phyloP scores from a whole-genome alignment of 2,797 vertebrate genomes.

The Lepilemur ruficaudatus region DNA sequence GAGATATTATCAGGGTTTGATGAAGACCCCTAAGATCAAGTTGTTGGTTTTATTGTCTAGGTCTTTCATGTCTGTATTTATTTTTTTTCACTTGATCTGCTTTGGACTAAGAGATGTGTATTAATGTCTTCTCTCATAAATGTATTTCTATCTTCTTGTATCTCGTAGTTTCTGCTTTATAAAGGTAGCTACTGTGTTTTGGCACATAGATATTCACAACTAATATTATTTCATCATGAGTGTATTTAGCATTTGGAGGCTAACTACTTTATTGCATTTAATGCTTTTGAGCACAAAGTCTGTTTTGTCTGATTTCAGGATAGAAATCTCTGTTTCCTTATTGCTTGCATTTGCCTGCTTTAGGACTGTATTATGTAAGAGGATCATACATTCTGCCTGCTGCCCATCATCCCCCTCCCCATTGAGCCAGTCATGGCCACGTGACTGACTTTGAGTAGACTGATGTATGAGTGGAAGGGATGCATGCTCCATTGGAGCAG shows the following conservation, averaged over 20 bases:
- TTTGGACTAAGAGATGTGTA: background rate
- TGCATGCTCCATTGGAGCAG: background rate
- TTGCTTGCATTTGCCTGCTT: background rate
- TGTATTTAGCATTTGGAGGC: background rate
- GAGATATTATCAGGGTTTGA: background rate
- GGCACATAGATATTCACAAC: background rate
- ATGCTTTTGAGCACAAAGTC: background rate
- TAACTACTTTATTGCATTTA: background rate
- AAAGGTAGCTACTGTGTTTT: background rate
- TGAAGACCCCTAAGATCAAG: background rate
- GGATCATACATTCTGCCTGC: background rate
- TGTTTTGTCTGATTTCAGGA: background rate
- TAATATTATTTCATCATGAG: background rate
- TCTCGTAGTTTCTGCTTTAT: constrained; percentile 20
- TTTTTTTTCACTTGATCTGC: background rate
- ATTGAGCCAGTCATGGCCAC: background rate
- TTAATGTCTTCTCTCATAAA: background rate
- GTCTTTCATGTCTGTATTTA: background rate
- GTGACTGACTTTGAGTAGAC: background rate
- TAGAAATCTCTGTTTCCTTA: background rate
- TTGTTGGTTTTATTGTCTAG: background rate
- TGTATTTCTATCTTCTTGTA: background rate
- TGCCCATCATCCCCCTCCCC: background rate
- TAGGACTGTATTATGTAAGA: background rate
- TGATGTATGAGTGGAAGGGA: background rate